These are phyloP conservation scores for Lepus oiostolus DNA, from an alignment of 2,797 vertebrate species.

Conservation along the genomic window DNA sequence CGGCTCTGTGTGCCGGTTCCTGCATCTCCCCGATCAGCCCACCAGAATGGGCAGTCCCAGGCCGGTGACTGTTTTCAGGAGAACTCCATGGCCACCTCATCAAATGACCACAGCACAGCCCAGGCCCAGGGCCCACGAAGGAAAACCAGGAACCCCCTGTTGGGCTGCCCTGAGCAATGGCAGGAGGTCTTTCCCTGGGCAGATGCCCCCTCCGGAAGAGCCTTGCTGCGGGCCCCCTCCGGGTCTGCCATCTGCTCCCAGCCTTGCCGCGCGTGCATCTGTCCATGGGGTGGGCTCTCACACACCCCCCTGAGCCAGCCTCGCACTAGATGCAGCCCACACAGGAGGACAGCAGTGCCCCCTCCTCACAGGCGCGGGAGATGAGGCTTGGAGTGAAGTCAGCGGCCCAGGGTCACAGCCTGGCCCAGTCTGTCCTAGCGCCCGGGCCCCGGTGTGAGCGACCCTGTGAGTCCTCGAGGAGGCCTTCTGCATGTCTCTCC, in stretches of 20 bases:
- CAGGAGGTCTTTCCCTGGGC: neutral
- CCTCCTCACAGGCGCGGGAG: neutral
- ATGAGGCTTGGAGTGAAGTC: neutral
- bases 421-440: neutral
- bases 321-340: too few relatives aligned
- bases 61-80: neutral
- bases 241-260: neutral
- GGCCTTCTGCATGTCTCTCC: too few relatives aligned
- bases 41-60: neutral
- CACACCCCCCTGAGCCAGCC: neutral
- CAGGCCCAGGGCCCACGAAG: neutral
- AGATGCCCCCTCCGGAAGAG: neutral
- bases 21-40: neutral
- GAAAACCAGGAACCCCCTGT: neutral
- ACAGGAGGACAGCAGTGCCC: neutral
- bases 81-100: neutral
- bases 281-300: too few relatives aligned
- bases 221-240: neutral
- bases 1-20: neutral
- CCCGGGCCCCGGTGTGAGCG: neutral
- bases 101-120: neutral
- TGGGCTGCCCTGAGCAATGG: too few relatives aligned
- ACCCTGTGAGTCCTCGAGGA: neutral
- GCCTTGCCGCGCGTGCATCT: neutral
- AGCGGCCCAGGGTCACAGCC: neutral